These are phyloP conservation scores for Amphiura filiformis DNA, from an alignment of 35 echinoderm and acorn worm genomes.

Conservation along the genomic window DNA sequence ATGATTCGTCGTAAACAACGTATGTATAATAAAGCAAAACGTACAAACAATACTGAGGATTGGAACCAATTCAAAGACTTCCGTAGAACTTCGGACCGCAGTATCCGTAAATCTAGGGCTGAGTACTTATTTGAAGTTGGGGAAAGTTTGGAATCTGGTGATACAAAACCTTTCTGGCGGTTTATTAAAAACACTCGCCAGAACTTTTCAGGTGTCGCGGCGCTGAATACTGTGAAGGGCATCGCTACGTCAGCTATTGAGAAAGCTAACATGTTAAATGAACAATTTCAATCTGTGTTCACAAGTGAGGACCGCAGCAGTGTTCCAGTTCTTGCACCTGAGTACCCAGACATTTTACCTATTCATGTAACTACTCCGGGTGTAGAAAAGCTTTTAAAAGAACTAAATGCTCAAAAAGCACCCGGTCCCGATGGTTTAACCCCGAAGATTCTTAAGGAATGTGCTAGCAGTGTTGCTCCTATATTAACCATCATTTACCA, in stretches of 20 bases:
- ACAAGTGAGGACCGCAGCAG: not conserved
- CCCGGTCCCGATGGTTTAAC: slow-evolving; percentile 38
- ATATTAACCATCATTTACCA: slow-evolving; percentile 32
- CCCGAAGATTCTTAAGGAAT: slow-evolving; percentile 20
- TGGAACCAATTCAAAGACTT: not conserved
- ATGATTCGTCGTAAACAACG: too few relatives aligned
- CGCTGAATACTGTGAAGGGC: not conserved
- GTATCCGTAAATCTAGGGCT: not conserved
- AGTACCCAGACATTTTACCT: not conserved
- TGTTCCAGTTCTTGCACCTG: not conserved
- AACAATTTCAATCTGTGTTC: slow-evolving; percentile 32
- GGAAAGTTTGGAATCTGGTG: slow-evolving; percentile 6
- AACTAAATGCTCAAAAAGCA: slow-evolving; percentile 37
- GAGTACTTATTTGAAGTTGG: not conserved
- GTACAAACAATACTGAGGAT: not conserved
- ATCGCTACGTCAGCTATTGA: not conserved
- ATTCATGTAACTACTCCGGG: not conserved
- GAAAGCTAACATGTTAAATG: slow-evolving; percentile 30
- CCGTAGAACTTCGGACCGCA: not conserved
- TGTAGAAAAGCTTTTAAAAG: slow-evolving; percentile 21
- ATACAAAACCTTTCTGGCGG: slow-evolving; percentile 35
- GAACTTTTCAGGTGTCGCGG: slow-evolving; percentile 16
- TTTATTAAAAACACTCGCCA: slow-evolving; percentile 19
- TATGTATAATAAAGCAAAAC: not conserved
- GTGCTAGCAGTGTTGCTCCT: slow-evolving; percentile 16